Percentiles rank a stretch among this genome's conserved stretches.
These are phyloP conservation scores for Sepiola atlantica DNA, from an alignment of 2,888 invertebrate species.

Conservation along the genomic window DNA sequence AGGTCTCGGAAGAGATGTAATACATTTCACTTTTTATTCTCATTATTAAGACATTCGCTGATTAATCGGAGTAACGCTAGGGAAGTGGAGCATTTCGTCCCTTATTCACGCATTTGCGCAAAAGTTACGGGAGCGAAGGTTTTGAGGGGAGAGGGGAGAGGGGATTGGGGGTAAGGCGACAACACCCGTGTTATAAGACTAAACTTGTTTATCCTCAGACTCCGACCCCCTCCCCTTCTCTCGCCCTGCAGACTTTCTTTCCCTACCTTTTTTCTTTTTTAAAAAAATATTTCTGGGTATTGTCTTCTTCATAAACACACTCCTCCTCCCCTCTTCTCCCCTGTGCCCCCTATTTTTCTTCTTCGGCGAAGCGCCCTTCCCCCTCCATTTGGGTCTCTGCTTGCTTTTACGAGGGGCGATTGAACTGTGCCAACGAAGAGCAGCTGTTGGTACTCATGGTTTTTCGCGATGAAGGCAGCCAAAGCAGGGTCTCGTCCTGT, in stretches of 20 bases:
- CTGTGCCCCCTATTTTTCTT: neutral
- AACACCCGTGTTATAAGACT: neutral
- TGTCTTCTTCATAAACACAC: constrained; percentile 18
- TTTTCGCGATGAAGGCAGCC: neutral
- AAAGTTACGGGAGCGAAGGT: neutral
- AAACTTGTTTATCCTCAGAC: neutral
- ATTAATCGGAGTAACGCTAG: neutral
- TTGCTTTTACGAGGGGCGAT: neutral
- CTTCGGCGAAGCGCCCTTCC: neutral
- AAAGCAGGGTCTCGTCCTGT: neutral
- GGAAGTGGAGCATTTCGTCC: neutral
- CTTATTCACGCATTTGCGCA: neutral
- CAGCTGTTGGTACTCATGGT: constrained; percentile 45
- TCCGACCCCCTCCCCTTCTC: neutral
- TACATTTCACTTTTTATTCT: constrained; percentile 16
- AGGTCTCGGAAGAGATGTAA: neutral
- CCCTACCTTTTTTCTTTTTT: neutral
- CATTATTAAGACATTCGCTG: neutral
- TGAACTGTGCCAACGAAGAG: constrained; percentile 35
- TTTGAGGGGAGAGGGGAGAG: neutral
- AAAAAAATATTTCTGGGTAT: neutral
- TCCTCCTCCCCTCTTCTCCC: neutral
- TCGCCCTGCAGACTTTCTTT: neutral
- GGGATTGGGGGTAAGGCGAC: too few species aligned
- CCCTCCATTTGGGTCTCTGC: neutral